Evolutionary conservation across 2,113 vertebrate species (phyloP).

Genomic region (Podilymbus podiceps): DNA sequence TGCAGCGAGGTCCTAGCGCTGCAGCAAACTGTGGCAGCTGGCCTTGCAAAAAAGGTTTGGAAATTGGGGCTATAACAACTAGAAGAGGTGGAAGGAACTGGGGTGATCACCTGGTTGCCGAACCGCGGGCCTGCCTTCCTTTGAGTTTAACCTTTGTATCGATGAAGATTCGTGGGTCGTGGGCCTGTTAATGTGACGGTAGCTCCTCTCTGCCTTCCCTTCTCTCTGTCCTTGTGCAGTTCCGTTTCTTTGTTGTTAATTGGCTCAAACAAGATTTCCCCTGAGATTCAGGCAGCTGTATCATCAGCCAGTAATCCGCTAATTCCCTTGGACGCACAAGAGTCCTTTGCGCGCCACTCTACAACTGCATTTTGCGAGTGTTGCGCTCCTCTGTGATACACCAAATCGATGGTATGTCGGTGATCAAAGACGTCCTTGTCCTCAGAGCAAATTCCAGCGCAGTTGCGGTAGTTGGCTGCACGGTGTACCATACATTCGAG

Average conservation of each 20-base stretch:
- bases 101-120: background rate
- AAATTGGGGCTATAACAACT: background rate
- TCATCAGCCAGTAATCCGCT: background rate
- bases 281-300: background rate
- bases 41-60: background rate
- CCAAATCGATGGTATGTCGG: background rate
- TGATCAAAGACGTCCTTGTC: slow-evolving; percentile 19
- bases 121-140: background rate
- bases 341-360: background rate
- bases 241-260: background rate
- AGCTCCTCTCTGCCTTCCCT: background rate
- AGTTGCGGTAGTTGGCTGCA: background rate
- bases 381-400: background rate
- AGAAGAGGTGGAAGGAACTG: background rate
- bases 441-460: background rate
- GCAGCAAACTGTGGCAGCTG: background rate
- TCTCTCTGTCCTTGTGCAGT: background rate
- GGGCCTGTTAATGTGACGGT: background rate
- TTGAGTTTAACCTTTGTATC: background rate
- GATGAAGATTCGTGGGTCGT: background rate
- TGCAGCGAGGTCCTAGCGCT: background rate
- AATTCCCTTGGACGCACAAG: background rate
- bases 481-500: background rate
- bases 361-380: background rate
- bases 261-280: background rate